phyloP scores from a whole-genome alignment of 2,113 vertebrate genomes.

The Catharus minimus region DNA sequence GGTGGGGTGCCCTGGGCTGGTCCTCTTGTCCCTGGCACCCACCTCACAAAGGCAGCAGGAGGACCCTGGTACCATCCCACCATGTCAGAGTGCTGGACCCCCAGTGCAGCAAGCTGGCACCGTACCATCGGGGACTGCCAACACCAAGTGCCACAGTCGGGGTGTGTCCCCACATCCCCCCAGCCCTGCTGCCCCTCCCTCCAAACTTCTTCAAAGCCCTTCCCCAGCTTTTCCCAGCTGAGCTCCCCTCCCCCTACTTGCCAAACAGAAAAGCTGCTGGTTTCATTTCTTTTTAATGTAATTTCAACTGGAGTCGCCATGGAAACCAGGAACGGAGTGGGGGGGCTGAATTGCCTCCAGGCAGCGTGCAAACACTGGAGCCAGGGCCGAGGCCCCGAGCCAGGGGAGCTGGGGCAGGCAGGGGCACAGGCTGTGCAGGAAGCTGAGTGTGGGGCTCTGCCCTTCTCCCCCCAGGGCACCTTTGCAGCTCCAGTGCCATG shows the following conservation, averaged over 20 bases:
- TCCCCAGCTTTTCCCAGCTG: background rate
- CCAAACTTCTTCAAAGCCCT: accelerated
- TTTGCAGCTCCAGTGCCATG: background rate
- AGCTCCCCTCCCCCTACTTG: slow-evolving; percentile 9
- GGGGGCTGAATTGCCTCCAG: slow-evolving; percentile 9
- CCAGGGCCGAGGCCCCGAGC: background rate
- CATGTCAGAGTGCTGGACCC: background rate
- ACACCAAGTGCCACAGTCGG: background rate
- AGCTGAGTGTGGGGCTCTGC: background rate
- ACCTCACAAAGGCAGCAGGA: background rate
- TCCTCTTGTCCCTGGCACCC: background rate
- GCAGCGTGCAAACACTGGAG: background rate
- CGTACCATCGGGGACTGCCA: background rate
- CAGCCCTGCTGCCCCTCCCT: background rate
- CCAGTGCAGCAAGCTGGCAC: background rate
- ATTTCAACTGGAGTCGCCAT: slow-evolving; percentile 56
- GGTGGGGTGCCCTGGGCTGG: background rate
- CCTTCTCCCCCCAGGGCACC: background rate
- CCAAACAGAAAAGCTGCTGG: slow-evolving; percentile 46
- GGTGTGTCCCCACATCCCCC: background rate
- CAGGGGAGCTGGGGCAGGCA: background rate
- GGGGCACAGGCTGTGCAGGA: background rate
- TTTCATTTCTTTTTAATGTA: slow-evolving; percentile 65
- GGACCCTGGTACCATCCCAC: too few species aligned
- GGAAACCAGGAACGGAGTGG: slow-evolving; percentile 27